Conservation (phyloP, 1,140 invertebrate species). For the Mylabris phalerata region DNA sequence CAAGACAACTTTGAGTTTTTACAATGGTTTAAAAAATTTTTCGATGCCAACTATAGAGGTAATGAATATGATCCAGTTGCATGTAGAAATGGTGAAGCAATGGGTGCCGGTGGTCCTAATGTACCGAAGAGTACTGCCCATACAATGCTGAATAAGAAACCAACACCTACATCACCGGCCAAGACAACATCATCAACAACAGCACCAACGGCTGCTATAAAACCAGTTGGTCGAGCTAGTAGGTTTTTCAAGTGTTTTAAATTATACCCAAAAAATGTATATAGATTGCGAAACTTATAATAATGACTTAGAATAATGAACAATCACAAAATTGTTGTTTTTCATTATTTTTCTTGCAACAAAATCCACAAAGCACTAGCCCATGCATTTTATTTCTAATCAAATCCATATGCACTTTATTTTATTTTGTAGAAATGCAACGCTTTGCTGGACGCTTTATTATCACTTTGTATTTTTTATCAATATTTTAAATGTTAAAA, state of each 20-base stretch:
- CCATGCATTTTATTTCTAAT: not conserved
- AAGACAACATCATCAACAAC: constrained; percentile 37
- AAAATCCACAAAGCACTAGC: too few relatives aligned
- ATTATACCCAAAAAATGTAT: not conserved
- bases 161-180: constrained; percentile 43
- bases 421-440: not conserved
- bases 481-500: not conserved
- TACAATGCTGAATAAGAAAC: constrained; percentile 41
- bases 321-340: too few relatives aligned
- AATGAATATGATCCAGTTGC: constrained; percentile 84
- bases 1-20: constrained; percentile 99
- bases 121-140: constrained; percentile 47
- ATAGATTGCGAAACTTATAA: too few relatives aligned
- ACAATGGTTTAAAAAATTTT: constrained; percentile 99
- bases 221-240: constrained; percentile 47
- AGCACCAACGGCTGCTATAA: constrained; percentile 27
- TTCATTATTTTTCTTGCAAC: too few relatives aligned
- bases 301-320: too few relatives aligned
- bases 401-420: not conserved
- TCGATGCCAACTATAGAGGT: constrained; percentile 95
- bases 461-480: not conserved
- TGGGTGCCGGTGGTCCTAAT: constrained; percentile 63
- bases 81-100: constrained; percentile 73
- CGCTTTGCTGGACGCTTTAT: not conserved
- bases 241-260: constrained; percentile 22